These are phyloP conservation scores for Anastrepha ludens DNA, from an alignment of 1,140 invertebrate genomes.

Conservation along the genomic window DNA sequence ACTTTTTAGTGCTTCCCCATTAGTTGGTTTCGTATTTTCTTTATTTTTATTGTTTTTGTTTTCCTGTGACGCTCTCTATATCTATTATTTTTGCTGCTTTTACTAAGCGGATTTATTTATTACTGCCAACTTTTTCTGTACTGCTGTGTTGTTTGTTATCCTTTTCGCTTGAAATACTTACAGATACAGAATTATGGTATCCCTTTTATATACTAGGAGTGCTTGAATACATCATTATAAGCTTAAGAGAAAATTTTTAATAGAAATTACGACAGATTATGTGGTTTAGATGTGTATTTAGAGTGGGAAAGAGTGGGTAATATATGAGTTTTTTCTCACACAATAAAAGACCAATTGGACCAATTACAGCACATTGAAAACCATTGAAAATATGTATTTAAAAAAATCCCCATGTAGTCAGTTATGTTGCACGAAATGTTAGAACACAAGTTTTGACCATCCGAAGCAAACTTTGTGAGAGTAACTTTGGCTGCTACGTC, in stretches of 20 bases:
- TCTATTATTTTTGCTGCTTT: constrained; percentile 21
- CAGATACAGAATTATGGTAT: neutral
- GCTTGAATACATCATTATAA: neutral
- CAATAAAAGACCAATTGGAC: too few species aligned
- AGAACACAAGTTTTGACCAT: too few species aligned
- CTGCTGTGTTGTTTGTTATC: constrained; percentile 32
- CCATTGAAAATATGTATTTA: too few species aligned
- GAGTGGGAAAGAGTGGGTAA: too few species aligned
- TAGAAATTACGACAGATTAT: constrained; percentile 31
- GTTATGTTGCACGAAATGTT: too few species aligned
- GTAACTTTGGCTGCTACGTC: too few species aligned
- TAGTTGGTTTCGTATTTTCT: neutral
- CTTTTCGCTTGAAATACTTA: constrained; percentile 22
- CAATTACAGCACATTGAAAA: too few species aligned
- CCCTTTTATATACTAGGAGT: neutral
- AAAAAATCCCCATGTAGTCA: too few species aligned
- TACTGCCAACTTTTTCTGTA: constrained; percentile 5
- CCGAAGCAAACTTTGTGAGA: too few species aligned
- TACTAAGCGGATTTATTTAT: constrained; percentile 36
- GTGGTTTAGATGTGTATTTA: neutral
- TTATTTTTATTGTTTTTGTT: constrained; percentile 18
- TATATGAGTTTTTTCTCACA: too few species aligned
- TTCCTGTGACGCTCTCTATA: neutral
- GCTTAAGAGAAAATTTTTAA: constrained; percentile 11
- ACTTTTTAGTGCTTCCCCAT: constrained; percentile 43